Conservation (phyloP, 2,113 vertebrate genomes). For the Pachycephala philippinensis region DNA sequence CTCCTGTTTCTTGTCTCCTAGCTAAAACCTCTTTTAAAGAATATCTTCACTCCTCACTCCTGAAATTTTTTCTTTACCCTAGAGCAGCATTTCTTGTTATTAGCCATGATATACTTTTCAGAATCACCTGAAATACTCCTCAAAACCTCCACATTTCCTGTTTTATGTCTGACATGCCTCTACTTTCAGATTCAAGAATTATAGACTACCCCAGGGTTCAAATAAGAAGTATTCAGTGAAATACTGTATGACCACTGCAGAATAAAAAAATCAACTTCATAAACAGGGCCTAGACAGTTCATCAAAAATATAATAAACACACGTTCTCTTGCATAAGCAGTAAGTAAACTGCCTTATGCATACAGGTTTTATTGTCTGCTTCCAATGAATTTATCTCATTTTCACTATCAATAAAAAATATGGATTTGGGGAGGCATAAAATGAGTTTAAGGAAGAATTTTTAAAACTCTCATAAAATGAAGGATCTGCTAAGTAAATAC, state of each 20-base stretch:
- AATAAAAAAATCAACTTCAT: neutral
- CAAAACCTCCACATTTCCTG: neutral
- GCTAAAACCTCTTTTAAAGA: conserved; percentile 1
- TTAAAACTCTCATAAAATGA: conserved; percentile 17
- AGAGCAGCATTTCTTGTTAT: conserved; percentile 17
- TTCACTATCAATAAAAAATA: conserved; percentile 48
- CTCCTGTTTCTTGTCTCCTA: neutral
- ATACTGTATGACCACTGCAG: neutral
- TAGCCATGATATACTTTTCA: neutral
- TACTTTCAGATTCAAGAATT: neutral
- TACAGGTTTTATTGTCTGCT: neutral
- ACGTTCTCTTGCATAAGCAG: neutral
- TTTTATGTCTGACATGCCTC: neutral
- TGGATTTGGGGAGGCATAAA: conserved; percentile 1
- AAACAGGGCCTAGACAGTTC: neutral
- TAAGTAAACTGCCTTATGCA: neutral
- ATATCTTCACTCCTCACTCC: neutral
- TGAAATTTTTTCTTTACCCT: neutral
- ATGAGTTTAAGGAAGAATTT: neutral
- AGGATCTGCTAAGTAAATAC: neutral
- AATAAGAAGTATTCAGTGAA: neutral
- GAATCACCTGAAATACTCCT: neutral
- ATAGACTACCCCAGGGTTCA: neutral
- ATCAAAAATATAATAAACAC: neutral
- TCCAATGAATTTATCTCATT: conserved; percentile 1